Evolutionary conservation across 2,888 invertebrate species (phyloP).

Genomic region (Mesoligia furuncula): DNA sequence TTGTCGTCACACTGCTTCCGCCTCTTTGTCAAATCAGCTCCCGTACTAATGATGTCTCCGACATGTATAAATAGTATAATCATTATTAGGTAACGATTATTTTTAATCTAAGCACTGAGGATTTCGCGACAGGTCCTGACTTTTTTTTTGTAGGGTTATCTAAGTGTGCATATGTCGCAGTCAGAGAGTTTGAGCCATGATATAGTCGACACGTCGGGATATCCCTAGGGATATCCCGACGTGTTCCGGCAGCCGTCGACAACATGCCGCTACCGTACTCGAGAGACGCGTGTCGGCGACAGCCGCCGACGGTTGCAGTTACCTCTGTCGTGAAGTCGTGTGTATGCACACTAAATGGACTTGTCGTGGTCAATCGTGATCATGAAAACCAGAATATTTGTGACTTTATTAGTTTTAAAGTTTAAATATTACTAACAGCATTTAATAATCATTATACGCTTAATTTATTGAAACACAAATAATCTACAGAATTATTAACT

Average conservation of each 20-base stretch:
- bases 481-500: slow-evolving; percentile 18
- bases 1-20: too few relatives aligned
- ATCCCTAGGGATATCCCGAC: neutral
- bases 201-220: too few relatives aligned
- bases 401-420: neutral
- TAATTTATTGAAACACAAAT: slow-evolving; percentile 30
- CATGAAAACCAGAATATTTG: neutral
- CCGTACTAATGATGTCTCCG: too few relatives aligned
- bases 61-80: too few relatives aligned
- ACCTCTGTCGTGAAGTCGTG: neutral
- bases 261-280: neutral
- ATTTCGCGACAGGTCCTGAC: neutral
- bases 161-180: neutral
- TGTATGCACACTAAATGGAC: neutral
- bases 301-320: neutral
- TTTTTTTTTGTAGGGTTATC: neutral
- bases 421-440: neutral
- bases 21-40: too few relatives aligned
- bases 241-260: neutral
- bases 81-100: too few relatives aligned
- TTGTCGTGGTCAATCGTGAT: neutral
- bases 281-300: neutral
- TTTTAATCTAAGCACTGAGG: too few relatives aligned
- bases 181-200: neutral
- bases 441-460: slow-evolving; percentile 2